These are phyloP conservation scores for Spizaetus ornatus DNA, from an alignment of 2,113 vertebrate genomes.

Conservation along the genomic window DNA sequence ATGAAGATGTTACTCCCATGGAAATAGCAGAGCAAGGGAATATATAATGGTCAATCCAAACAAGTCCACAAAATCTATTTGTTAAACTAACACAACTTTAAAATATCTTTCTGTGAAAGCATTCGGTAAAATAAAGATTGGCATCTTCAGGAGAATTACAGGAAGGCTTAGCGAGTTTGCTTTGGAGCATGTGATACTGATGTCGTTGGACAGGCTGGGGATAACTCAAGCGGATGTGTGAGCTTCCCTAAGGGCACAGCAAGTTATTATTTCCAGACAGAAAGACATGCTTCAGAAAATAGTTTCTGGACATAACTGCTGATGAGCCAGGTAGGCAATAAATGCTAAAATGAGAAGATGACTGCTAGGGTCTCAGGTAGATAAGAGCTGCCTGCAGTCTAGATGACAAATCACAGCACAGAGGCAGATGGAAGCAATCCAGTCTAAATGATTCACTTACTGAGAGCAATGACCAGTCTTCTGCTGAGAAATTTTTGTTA, in stretches of 20 bases:
- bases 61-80: background rate
- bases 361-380: background rate
- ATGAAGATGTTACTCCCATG: background rate
- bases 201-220: background rate
- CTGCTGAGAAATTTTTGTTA: background rate
- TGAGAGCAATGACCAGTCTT: background rate
- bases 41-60: background rate
- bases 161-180: background rate
- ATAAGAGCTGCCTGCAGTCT: background rate
- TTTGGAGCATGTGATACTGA: background rate
- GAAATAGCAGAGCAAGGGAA: background rate
- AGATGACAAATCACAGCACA: background rate
- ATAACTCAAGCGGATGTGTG: background rate
- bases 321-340: background rate
- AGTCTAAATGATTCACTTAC: background rate
- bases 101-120: background rate
- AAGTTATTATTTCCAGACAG: background rate
- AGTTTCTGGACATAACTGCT: background rate
- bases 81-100: background rate
- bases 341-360: background rate
- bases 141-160: background rate
- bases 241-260: background rate
- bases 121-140: background rate
- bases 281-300: background rate
- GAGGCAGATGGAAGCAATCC: background rate